phyloP scores from a whole-genome alignment of 2,113 vertebrate genomes.

The Ancistrus triradiatus region DNA sequence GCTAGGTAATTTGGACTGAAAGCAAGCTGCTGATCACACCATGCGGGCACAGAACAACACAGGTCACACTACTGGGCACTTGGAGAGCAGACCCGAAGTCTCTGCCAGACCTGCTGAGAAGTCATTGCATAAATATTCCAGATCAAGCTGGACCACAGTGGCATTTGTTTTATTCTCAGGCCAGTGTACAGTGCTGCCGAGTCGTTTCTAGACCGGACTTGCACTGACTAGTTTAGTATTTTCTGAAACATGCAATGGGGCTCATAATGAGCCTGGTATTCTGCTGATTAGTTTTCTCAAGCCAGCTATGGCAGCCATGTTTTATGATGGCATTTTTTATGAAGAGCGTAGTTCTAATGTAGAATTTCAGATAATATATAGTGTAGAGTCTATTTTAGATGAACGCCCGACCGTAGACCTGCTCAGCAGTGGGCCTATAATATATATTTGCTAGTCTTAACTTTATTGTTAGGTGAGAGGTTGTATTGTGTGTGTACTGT shows the following conservation, averaged over 20 bases:
- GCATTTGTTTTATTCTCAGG: slow-evolving; percentile 40
- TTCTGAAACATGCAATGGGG: neutral
- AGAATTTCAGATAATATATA: too few relatives aligned
- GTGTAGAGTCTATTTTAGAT: too few relatives aligned
- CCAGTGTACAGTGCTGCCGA: slow-evolving; percentile 31
- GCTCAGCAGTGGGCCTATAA: too few relatives aligned
- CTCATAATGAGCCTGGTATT: too few relatives aligned
- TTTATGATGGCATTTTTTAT: too few relatives aligned
- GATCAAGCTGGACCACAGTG: slow-evolving; percentile 15
- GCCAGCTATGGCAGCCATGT: too few relatives aligned
- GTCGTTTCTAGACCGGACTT: neutral
- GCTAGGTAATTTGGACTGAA: slow-evolving; percentile 38
- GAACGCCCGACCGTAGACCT: too few relatives aligned
- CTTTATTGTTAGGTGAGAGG: too few relatives aligned
- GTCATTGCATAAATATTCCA: slow-evolving; percentile 25
- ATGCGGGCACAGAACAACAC: neutral
- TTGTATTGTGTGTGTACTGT: too few relatives aligned
- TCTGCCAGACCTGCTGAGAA: slow-evolving; percentile 42
- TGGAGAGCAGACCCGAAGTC: slow-evolving; percentile 21
- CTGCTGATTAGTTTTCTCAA: too few relatives aligned
- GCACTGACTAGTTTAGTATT: neutral
- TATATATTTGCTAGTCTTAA: too few relatives aligned
- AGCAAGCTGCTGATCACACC: slow-evolving; percentile 19
- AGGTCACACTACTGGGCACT: neutral
- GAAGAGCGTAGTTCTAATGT: too few relatives aligned